Conservation (phyloP, 2,888 invertebrate species). For the Philereme vetulata region DNA sequence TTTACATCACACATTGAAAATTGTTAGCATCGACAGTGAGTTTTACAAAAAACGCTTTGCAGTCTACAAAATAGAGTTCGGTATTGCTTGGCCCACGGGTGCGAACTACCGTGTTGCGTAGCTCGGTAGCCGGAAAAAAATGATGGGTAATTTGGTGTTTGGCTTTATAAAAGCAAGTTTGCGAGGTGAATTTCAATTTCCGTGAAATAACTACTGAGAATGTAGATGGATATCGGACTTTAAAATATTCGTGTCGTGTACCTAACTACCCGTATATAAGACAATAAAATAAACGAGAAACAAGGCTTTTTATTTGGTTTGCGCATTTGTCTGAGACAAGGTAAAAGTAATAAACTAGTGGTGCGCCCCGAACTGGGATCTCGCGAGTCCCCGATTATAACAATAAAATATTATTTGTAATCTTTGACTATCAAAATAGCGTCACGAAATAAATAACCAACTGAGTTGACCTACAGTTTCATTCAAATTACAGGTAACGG, state of each 20-base stretch:
- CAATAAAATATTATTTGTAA: no score
- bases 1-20: no score
- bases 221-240: conserved; percentile 9
- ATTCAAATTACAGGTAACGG: no score
- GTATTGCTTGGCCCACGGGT: conserved; percentile 14
- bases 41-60: background rate
- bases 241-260: conserved; percentile 17
- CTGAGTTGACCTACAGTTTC: no score
- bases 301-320: no score
- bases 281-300: no score
- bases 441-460: no score
- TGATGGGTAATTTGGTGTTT: conserved; percentile 24
- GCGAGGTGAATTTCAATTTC: conserved; percentile 14
- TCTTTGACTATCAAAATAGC: no score
- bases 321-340: no score
- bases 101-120: conserved; percentile 51
- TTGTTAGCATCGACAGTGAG: background rate
- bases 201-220: conserved; percentile 7
- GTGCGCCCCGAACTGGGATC: no score
- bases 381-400: no score
- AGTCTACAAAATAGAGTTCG: conserved; percentile 9
- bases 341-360: no score
- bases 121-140: conserved; percentile 57
- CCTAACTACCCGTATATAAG: conserved; percentile 3
- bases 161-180: conserved; percentile 17